A percentile compares a stretch with the other conserved stretches of the same genome.
phyloP scores from a whole-genome alignment of 2,888 invertebrate genomes.

The Chymomyza fuscimana region DNA sequence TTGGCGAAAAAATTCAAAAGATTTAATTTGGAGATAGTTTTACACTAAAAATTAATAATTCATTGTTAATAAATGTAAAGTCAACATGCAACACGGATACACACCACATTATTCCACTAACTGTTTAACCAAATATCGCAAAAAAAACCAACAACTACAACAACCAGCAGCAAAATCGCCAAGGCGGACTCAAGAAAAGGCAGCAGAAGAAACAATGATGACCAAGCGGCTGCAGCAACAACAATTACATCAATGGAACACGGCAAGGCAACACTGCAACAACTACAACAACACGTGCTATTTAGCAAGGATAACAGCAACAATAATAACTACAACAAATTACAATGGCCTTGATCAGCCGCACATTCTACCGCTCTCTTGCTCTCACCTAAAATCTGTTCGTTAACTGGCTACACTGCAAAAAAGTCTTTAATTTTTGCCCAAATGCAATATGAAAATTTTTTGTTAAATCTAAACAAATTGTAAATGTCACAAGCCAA shows the following conservation, averaged over 20 bases:
- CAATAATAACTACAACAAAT: constrained; percentile 1
- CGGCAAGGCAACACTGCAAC: background rate
- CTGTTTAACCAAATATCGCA: background rate
- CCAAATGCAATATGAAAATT: background rate
- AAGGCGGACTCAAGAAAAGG: background rate
- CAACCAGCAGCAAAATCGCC: constrained; percentile 6
- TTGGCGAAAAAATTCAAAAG: constrained; percentile 99
- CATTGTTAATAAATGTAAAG: too few species aligned
- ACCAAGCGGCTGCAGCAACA: background rate
- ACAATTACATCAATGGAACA: background rate
- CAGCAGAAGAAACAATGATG: background rate
- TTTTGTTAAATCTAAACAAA: background rate
- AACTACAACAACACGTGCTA: constrained; percentile 43
- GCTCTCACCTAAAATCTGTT: background rate
- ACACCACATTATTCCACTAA: constrained; percentile 46
- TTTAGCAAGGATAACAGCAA: constrained; percentile 46
- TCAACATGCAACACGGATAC: constrained; percentile 29
- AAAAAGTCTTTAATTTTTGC: background rate
- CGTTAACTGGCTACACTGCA: background rate
- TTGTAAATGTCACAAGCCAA: too few species aligned
- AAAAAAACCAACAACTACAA: constrained; percentile 34
- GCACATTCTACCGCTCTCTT: background rate
- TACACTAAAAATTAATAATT: too few species aligned
- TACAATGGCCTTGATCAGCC: background rate
- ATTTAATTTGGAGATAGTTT: constrained; percentile 86